Evolutionary conservation across 1,140 invertebrate species (phyloP).

Genomic region (Melipona quadrifasciata): DNA sequence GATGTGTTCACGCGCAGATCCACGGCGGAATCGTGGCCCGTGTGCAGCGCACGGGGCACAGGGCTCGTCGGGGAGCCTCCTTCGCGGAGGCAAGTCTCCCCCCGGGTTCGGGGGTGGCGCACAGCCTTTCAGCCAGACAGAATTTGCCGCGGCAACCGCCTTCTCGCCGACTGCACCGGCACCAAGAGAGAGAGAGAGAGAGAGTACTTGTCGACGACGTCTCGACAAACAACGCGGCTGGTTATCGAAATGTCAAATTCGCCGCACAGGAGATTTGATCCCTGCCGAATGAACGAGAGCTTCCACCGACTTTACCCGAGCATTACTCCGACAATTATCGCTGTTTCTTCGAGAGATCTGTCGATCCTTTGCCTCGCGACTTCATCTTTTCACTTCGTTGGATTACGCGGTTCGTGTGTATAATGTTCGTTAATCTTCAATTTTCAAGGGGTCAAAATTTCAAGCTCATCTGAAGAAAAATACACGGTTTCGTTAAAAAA

Average conservation of each 20-base stretch:
- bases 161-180: constrained; percentile 29
- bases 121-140: constrained; percentile 41
- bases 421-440: too few species aligned
- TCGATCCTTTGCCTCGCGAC: too few species aligned
- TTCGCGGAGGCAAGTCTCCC: constrained; percentile 24
- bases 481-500: too few species aligned
- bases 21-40: constrained; percentile 64
- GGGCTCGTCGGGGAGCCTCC: constrained; percentile 24
- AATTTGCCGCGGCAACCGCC: constrained; percentile 49
- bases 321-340: background rate
- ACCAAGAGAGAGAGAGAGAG: constrained; percentile 16
- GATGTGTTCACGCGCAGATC: constrained; percentile 77
- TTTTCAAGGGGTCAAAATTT: too few species aligned
- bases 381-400: too few species aligned
- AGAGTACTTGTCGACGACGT: constrained; percentile 7
- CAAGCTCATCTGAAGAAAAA: too few species aligned
- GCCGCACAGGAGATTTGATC: background rate
- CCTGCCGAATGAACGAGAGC: constrained; percentile 6
- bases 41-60: constrained; percentile 18
- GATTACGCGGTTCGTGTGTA: too few species aligned
- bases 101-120: background rate
- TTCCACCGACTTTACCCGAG: background rate
- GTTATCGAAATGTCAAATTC: constrained; percentile 62
- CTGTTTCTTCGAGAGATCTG: background rate
- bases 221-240: constrained; percentile 58